Conservation (phyloP, 2,797 vertebrate genomes). For the Kryptolebias ocellatus region DNA sequence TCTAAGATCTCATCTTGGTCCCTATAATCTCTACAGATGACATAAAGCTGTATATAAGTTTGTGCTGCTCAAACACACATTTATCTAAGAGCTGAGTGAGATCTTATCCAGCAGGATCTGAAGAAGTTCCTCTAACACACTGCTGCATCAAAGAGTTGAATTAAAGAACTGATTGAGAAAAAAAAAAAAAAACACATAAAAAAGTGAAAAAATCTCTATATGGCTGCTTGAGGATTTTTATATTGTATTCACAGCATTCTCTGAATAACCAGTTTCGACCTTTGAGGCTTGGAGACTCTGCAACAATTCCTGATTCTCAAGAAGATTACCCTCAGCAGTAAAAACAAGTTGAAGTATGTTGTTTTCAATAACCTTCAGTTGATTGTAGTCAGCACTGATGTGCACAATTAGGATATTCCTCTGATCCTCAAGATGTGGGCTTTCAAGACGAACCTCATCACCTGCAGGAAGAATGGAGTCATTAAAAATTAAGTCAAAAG, state of each 20-base stretch:
- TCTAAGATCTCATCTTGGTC: slow-evolving; percentile 77
- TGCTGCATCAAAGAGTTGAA: slow-evolving; percentile 84
- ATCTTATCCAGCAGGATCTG: slow-evolving; percentile 47
- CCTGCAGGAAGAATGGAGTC: slow-evolving; percentile 49
- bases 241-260: too few species aligned
- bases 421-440: slow-evolving; percentile 86
- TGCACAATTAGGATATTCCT: slow-evolving; percentile 83
- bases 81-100: slow-evolving; percentile 77
- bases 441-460: slow-evolving; percentile 85
- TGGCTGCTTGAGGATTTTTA: neutral
- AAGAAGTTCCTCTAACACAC: slow-evolving; percentile 78
- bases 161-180: neutral
- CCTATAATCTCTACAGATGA: slow-evolving; percentile 84
- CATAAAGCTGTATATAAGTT: too few species aligned
- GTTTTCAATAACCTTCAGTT: slow-evolving; percentile 85
- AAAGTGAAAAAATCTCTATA: neutral
- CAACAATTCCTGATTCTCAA: slow-evolving; percentile 87
- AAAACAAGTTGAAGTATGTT: slow-evolving; percentile 87
- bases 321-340: slow-evolving; percentile 84
- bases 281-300: slow-evolving; percentile 86
- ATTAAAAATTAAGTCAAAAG: neutral
- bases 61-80: slow-evolving; percentile 85
- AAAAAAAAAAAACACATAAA: neutral
- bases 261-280: slow-evolving; percentile 48
- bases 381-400: slow-evolving; percentile 85